A percentile compares a stretch with the other conserved stretches of the same genome.
phyloP scores from a whole-genome alignment of 2,113 vertebrate species.

The Gymnobelideus leadbeateri region DNA sequence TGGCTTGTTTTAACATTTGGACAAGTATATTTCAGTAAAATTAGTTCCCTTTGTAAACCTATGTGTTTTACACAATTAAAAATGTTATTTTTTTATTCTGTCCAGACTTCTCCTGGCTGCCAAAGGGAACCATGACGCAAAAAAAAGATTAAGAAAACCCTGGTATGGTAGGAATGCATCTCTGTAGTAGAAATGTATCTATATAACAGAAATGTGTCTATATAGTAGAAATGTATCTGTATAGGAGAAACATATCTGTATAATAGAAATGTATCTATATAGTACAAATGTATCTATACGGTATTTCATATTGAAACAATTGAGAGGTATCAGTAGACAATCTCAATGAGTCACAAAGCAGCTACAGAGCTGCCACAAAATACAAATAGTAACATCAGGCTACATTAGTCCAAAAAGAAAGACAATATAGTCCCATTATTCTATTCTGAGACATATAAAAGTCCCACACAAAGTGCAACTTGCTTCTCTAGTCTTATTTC shows the following conservation, averaged over 20 bases:
- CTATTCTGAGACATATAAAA: neutral
- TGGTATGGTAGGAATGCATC: neutral
- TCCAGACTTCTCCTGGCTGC: neutral
- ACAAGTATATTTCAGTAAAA: neutral
- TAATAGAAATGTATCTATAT: too few relatives aligned
- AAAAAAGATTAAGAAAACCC: neutral
- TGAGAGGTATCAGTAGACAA: neutral
- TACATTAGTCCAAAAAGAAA: neutral
- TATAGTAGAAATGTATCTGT: too few relatives aligned
- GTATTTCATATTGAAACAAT: neutral
- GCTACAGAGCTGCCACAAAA: neutral
- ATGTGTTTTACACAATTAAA: neutral
- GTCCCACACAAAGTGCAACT: neutral
- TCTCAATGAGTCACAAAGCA: neutral
- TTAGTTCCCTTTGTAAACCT: neutral
- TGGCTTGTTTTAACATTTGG: neutral
- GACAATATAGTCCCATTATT: neutral
- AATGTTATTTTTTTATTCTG: neutral
- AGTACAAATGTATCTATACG: neutral
- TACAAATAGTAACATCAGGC: neutral
- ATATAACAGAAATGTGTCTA: too few relatives aligned
- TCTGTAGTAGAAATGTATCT: neutral
- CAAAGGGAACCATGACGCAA: neutral
- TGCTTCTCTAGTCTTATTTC: neutral
- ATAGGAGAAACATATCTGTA: too few relatives aligned